Evolutionary conservation across 2,888 invertebrate species (phyloP), one percentile per base, ranked within the genome.

Genomic region (Nymphalis polychloros): DNA sequence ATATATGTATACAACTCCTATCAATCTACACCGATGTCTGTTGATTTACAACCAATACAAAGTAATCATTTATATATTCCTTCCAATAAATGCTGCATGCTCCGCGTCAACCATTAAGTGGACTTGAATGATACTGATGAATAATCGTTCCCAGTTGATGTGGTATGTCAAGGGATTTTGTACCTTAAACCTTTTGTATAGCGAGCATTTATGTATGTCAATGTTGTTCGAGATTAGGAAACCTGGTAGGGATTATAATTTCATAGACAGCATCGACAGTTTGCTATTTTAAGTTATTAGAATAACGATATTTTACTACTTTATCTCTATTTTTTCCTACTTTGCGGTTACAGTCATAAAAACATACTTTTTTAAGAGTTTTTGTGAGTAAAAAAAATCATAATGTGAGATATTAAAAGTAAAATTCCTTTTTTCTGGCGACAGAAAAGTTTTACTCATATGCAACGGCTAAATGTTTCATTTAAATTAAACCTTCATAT

Each of bases 51-150:
- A 78, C 67, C 68, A 72, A 73, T 76, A 76, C 67, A 62, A 17
- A 55, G 23, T 55, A 55, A 76, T 79, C 76, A 81, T 78, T 79
- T 81, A 81, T 81, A 78, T 79, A 78, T 76, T 72, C 72, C 74
- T 74, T 70, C 57, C 67, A 73, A 75, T 76, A 75, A 76, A 72
- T 68, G 72, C 63, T 70, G 68, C 68, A 74, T 72, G 72, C 68
- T 70, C 64, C 68, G 62, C 67, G 63, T 68, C 70, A 66, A 67
- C 67, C 69, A 68, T 72, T 75, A 75, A 75, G 70, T 69, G 71
- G 68, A 64, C 50, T 69, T 50, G 62, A 72, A 63, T 66, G 72
- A 70, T 66, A 66, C 47, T 63, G 61, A 70, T 72, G 70, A 68
- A 66, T 68, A 64, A 68, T 65, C 63, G 63, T 59, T 60, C 48